phyloP scores from a whole-genome alignment of 1,140 invertebrate species.

The Littorina saxatilis region DNA sequence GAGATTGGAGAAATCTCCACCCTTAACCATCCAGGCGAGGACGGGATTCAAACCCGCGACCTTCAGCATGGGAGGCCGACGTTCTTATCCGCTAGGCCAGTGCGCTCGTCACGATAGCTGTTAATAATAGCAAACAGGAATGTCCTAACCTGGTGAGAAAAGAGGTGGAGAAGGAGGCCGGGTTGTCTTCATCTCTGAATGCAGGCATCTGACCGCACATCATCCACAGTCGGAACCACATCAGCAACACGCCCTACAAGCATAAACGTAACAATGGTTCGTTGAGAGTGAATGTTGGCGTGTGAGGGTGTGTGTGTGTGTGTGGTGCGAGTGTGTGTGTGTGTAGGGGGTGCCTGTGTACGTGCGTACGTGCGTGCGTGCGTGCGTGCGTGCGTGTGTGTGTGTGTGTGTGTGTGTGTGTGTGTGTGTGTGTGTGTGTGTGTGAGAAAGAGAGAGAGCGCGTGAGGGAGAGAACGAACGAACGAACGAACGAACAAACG shows the following conservation, averaged over 20 bases:
- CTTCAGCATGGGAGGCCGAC: too few species aligned
- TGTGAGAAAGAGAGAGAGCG: too few species aligned
- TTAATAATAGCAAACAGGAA: not conserved
- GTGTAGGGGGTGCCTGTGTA: not conserved
- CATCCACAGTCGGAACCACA: constrained; percentile 87
- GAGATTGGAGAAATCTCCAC: too few species aligned
- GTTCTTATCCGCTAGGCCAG: too few species aligned
- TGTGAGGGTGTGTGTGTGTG: not conserved
- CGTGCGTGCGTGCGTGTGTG: constrained; percentile 4
- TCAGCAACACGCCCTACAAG: constrained; percentile 38
- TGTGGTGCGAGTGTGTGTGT: not conserved
- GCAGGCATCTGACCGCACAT: constrained; percentile 95
- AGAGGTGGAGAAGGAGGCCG: constrained; percentile 85
- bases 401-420: constrained; percentile 2
- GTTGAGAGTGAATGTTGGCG: too few species aligned
- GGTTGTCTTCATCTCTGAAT: constrained; percentile 85
- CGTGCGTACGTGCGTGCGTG: constrained; percentile 1
- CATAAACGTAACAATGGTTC: not conserved
- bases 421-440: not conserved
- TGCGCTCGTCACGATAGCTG: too few species aligned
- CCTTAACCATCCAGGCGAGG: too few species aligned
- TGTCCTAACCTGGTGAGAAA: constrained; percentile 76
- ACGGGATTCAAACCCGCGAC: too few species aligned
- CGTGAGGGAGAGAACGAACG: too few species aligned
- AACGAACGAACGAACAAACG: too few species aligned